Conservation (phyloP, 2,797 vertebrate species). For the Clamator glandarius region DNA sequence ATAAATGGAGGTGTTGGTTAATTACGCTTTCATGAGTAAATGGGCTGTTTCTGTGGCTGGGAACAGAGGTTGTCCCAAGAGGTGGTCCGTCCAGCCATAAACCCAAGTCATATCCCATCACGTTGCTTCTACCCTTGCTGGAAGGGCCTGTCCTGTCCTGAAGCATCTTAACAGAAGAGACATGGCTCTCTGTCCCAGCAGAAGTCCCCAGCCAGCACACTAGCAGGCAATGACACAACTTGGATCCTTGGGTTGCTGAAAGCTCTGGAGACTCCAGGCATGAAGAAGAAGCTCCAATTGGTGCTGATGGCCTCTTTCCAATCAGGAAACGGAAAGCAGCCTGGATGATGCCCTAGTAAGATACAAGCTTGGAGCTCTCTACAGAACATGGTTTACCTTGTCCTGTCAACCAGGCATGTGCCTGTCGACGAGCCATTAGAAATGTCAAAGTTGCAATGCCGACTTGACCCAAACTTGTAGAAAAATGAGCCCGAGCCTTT, state of each 20-base stretch:
- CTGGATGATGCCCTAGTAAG: background rate
- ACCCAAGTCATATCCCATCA: accelerated
- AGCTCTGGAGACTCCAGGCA: background rate
- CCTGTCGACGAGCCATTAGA: no score
- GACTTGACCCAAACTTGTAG: no score
- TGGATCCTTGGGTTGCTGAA: background rate
- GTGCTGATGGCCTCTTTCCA: background rate
- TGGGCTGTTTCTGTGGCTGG: background rate
- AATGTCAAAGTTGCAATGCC: no score
- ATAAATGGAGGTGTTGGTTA: accelerated
- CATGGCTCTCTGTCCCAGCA: background rate
- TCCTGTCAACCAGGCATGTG: no score
- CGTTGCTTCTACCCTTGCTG: background rate
- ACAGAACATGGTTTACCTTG: background rate
- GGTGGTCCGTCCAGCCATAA: background rate
- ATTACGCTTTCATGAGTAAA: background rate
- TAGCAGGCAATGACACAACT: background rate
- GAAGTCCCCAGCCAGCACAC: background rate
- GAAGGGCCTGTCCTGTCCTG: background rate
- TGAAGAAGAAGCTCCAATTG: background rate
- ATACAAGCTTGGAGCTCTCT: background rate
- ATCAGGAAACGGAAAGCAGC: background rate
- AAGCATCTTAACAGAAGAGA: background rate
- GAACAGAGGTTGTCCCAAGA: background rate
- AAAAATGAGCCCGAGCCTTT: no score